Conservation (phyloP, 64 coral and sea anemone species). For the Platygyra sinensis region DNA sequence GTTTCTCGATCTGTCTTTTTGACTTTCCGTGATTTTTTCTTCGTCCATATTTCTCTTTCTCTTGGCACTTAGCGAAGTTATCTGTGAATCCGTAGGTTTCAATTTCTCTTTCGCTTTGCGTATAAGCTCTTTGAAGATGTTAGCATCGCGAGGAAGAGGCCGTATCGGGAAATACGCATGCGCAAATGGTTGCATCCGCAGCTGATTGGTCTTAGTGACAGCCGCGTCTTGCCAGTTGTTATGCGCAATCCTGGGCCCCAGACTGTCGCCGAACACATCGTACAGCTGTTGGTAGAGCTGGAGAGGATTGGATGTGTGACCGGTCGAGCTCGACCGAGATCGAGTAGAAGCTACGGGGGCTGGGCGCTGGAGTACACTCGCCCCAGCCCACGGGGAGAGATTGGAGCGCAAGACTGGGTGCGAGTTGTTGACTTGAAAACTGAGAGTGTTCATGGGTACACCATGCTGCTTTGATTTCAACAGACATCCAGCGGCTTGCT, state of each 20-base stretch:
- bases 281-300: slow-evolving; percentile 79
- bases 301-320: slow-evolving; percentile 55
- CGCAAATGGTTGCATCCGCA: slow-evolving; percentile 84
- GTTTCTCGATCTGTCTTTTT: not conserved
- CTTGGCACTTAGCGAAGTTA: not conserved
- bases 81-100: not conserved
- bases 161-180: slow-evolving; percentile 93
- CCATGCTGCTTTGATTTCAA: slow-evolving; percentile 79
- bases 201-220: slow-evolving; percentile 75
- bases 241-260: slow-evolving; percentile 71
- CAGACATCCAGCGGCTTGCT: slow-evolving; percentile 87
- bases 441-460: slow-evolving; percentile 59
- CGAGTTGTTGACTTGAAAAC: slow-evolving; percentile 77
- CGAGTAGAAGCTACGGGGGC: slow-evolving; percentile 54
- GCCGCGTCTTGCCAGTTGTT: slow-evolving; percentile 93
- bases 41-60: slow-evolving; percentile 35
- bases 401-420: slow-evolving; percentile 75
- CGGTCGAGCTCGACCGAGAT: slow-evolving; percentile 73
- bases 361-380: slow-evolving; percentile 69
- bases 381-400: slow-evolving; percentile 85
- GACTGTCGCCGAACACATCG: slow-evolving; percentile 86
- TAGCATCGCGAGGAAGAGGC: slow-evolving; percentile 68
- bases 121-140: slow-evolving; percentile 69
- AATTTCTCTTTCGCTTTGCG: slow-evolving; percentile 44
- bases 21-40: not conserved